Percentiles rank a stretch among this genome's conserved stretches.
Conservation (phyloP, 2,113 vertebrate species). For the Kobus ellipsiprymnus region DNA sequence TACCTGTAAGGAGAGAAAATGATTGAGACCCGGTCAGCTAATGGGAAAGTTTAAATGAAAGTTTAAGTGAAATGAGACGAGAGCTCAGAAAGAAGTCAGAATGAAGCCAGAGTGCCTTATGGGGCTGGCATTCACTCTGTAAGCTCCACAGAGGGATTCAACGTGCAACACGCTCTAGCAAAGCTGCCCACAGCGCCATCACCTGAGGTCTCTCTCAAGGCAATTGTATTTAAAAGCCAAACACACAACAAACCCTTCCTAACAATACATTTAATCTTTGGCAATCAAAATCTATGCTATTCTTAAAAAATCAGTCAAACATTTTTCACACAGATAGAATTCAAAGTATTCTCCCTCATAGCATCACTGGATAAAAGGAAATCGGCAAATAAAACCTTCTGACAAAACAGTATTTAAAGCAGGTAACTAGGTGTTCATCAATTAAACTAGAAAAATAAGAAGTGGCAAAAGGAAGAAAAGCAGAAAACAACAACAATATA, state of each 20-base stretch:
- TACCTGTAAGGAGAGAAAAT: background rate
- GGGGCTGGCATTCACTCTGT: background rate
- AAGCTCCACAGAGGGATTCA: background rate
- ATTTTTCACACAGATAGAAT: background rate
- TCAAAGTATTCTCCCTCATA: background rate
- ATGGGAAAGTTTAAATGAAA: background rate
- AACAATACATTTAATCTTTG: background rate
- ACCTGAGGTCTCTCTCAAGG: background rate
- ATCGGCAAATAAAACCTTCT: background rate
- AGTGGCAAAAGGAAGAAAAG: background rate
- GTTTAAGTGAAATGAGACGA: background rate
- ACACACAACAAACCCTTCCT: background rate
- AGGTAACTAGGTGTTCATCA: background rate
- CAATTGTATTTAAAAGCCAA: background rate
- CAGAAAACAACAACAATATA: background rate
- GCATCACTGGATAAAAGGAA: background rate
- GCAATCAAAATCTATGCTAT: background rate
- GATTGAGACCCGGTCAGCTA: background rate
- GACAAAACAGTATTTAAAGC: background rate
- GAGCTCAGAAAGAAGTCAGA: background rate
- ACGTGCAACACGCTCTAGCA: rapidly evolving
- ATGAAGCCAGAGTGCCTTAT: background rate
- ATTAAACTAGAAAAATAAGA: background rate
- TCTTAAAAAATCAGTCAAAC: background rate
- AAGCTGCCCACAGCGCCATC: background rate